Percentiles rank a stretch among this genome's conserved stretches.
phyloP scores from a whole-genome alignment of 2,888 invertebrate genomes.

The Tetanocera ferruginea region DNA sequence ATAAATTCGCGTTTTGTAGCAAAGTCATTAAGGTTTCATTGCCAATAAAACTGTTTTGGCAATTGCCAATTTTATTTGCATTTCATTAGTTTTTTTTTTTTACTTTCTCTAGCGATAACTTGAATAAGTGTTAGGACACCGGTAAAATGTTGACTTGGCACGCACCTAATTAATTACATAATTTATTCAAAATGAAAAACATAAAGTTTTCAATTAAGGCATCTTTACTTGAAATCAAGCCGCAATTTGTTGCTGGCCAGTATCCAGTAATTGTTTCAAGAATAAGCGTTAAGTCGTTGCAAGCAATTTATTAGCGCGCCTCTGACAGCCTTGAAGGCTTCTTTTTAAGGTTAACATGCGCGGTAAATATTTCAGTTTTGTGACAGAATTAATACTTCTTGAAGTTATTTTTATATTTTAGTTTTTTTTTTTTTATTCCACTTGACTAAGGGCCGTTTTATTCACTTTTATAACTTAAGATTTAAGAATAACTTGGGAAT shows the following conservation, averaged over 20 bases:
- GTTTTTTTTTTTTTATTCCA: too few relatives aligned
- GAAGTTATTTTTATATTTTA: too few relatives aligned
- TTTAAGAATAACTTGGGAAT: too few relatives aligned
- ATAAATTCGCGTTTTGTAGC: neutral
- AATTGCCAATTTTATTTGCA: neutral
- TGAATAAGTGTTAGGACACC: neutral
- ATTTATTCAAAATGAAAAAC: constrained; percentile 5
- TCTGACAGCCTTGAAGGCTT: neutral
- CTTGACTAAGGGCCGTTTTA: too few relatives aligned
- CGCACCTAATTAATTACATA: neutral
- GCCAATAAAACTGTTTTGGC: neutral
- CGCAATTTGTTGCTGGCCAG: too few relatives aligned
- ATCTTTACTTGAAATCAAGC: too few relatives aligned
- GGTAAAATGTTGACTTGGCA: neutral
- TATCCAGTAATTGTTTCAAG: too few relatives aligned
- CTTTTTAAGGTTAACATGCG: too few relatives aligned
- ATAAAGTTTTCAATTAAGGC: neutral
- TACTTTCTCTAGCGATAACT: neutral
- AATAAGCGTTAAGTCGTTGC: neutral
- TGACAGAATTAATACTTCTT: too few relatives aligned
- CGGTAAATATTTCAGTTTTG: too few relatives aligned
- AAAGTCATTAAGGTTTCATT: neutral
- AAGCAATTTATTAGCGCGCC: neutral
- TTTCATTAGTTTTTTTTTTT: neutral
- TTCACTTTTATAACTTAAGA: too few relatives aligned